A percentile compares a stretch with the other conserved stretches of the same genome.
phyloP scores from a whole-genome alignment of 2,113 vertebrate species.

The Prionailurus bengalensis region DNA sequence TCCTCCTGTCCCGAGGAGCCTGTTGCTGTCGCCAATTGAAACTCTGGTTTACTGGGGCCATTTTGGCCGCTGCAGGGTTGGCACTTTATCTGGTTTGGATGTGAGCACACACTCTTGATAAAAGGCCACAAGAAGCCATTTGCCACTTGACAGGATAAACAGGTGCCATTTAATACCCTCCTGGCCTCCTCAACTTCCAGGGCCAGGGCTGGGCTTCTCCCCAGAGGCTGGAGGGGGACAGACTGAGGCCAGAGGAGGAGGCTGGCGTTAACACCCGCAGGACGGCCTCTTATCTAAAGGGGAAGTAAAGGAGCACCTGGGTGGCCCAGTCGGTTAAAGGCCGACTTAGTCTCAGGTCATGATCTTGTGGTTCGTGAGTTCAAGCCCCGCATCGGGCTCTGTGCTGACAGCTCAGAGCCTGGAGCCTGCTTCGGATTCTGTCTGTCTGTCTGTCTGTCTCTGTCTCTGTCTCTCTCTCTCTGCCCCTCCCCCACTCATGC shows the following conservation, averaged over 20 bases:
- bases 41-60: background rate
- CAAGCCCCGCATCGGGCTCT: no score
- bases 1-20: background rate
- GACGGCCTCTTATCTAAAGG: background rate
- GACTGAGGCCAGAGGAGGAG: background rate
- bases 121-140: background rate
- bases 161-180: background rate
- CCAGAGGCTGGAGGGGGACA: background rate
- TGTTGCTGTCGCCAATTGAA: background rate
- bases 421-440: no score
- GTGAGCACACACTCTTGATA: background rate
- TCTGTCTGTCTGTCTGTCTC: no score
- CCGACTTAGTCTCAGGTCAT: no score
- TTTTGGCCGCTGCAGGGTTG: background rate
- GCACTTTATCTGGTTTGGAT: background rate
- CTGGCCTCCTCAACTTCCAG: background rate
- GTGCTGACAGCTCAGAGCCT: no score
- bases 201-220: background rate
- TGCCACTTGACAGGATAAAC: accelerated
- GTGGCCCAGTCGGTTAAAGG: no score
- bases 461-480: no score
- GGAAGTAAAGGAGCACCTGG: background rate
- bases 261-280: accelerated
- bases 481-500: no score
- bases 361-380: no score